Conservation (phyloP, 2,888 invertebrate species). For the Teinopalpus imperialis region DNA sequence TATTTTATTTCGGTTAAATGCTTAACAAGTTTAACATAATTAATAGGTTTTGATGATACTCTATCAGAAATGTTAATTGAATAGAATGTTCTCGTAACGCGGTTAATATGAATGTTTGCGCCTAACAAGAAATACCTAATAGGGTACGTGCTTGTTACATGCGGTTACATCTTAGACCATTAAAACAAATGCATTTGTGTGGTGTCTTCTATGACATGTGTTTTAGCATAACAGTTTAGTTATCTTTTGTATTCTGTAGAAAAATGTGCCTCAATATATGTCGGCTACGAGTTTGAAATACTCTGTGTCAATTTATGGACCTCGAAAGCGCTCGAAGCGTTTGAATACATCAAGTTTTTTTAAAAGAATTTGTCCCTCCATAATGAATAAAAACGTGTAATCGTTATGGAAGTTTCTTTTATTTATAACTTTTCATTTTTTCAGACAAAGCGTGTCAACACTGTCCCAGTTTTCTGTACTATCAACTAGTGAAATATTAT, state of each 20-base stretch:
- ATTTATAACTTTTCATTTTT: neutral
- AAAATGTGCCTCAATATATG: neutral
- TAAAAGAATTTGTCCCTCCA: neutral
- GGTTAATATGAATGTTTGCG: too few relatives aligned
- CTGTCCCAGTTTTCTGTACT: neutral
- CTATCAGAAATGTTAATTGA: too few relatives aligned
- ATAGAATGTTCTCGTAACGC: too few relatives aligned
- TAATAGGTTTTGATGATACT: too few relatives aligned
- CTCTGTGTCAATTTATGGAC: conserved; percentile 7
- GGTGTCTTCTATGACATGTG: neutral
- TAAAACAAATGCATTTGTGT: too few relatives aligned
- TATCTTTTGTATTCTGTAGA: neutral
- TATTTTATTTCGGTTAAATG: too few relatives aligned
- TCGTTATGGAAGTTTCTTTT: neutral
- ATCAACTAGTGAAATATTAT: neutral
- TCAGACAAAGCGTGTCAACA: neutral
- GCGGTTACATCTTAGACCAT: too few relatives aligned
- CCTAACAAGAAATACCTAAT: too few relatives aligned
- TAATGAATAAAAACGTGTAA: neutral
- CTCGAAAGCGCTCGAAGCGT: neutral
- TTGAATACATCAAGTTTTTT: conserved; percentile 1
- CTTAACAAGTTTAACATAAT: too few relatives aligned
- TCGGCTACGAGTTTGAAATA: conserved; percentile 1
- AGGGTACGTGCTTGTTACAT: too few relatives aligned
- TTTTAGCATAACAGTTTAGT: neutral